phyloP scores from a whole-genome alignment of 1,140 invertebrate genomes.

The Oryctes rhinoceros region DNA sequence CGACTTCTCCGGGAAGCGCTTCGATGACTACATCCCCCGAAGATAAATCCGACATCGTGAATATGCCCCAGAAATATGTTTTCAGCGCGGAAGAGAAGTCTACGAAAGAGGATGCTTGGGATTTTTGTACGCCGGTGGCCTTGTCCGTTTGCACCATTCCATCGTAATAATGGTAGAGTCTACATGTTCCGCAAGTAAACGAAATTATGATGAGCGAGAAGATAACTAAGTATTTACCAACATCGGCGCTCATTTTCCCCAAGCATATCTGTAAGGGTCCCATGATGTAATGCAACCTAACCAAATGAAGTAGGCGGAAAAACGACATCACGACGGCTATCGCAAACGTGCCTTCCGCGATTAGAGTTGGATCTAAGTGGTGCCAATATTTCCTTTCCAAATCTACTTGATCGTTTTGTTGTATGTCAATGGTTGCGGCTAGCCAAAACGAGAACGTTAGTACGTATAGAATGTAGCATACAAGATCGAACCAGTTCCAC shows the following conservation, averaged over 20 bases:
- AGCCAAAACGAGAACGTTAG: constrained; percentile 65
- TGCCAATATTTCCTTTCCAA: constrained; percentile 75
- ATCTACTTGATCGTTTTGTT: constrained; percentile 60
- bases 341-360: constrained; percentile 77
- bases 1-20: constrained; percentile 64
- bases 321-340: constrained; percentile 77
- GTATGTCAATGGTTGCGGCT: constrained; percentile 61
- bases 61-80: constrained; percentile 80
- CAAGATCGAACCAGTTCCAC: constrained; percentile 65
- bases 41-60: constrained; percentile 74
- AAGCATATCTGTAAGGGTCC: constrained; percentile 71
- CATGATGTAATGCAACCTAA: constrained; percentile 67
- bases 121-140: constrained; percentile 60
- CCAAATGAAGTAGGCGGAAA: constrained; percentile 66
- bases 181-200: constrained; percentile 63
- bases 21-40: constrained; percentile 71
- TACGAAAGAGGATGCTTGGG: constrained; percentile 65
- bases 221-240: constrained; percentile 66
- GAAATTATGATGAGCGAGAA: constrained; percentile 66
- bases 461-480: constrained; percentile 62
- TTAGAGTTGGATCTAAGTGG: constrained; percentile 73
- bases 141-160: constrained; percentile 67
- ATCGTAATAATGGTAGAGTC: constrained; percentile 68
- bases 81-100: constrained; percentile 69
- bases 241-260: constrained; percentile 68